phyloP scores from a whole-genome alignment of 2,888 invertebrate genomes.

The Sepioteuthis lessoniana region DNA sequence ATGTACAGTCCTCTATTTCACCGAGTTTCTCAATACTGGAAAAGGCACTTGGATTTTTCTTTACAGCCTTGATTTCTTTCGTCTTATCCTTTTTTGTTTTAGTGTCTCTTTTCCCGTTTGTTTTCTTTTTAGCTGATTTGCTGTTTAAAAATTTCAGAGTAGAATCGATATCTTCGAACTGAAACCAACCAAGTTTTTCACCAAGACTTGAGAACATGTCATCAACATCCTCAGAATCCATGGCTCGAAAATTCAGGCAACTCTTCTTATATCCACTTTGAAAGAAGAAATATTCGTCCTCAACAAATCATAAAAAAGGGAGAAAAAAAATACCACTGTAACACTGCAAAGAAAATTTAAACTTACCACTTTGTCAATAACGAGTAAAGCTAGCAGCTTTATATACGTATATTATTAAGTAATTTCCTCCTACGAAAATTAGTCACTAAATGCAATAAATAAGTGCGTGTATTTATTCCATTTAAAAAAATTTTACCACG shows the following conservation, averaged over 20 bases:
- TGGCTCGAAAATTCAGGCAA: not conserved
- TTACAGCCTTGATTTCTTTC: not conserved
- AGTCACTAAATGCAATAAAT: not conserved
- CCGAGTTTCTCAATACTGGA: not conserved
- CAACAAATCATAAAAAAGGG: not conserved
- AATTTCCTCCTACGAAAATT: too few relatives aligned
- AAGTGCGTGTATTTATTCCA: not conserved
- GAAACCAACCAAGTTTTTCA: conserved; percentile 63
- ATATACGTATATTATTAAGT: not conserved
- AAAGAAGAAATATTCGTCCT: not conserved
- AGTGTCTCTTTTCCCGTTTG: not conserved
- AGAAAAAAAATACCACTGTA: not conserved
- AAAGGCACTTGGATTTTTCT: not conserved
- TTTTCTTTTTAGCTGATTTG: not conserved
- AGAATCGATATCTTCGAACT: conserved; percentile 57
- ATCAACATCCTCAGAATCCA: conserved; percentile 53
- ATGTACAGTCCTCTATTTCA: not conserved
- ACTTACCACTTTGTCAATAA: not conserved
- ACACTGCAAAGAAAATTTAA: not conserved
- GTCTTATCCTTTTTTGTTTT: not conserved
- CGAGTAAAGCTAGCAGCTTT: not conserved
- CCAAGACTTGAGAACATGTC: conserved; percentile 61
- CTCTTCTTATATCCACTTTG: not conserved
- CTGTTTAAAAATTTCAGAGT: conserved; percentile 55
- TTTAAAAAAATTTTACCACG: not conserved